Evolutionary conservation across 2,797 vertebrate genomes (phyloP).

Genomic region (Phataginus tetradactyla): DNA sequence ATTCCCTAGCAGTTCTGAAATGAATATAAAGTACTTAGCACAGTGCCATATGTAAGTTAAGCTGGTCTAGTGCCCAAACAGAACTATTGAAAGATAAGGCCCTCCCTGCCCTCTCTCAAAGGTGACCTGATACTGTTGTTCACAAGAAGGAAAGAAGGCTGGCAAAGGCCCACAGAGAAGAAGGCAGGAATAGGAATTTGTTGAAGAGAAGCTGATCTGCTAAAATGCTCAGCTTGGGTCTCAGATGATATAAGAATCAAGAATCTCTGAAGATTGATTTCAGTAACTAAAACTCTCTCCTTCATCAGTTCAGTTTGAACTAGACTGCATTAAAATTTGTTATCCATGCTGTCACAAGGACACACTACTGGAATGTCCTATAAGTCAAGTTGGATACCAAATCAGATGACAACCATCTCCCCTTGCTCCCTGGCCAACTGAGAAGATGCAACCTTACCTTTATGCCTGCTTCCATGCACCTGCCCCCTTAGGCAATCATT

Average conservation of each 20-base stretch:
- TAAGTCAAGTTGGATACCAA: background rate
- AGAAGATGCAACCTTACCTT: background rate
- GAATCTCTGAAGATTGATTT: background rate
- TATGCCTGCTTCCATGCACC: background rate
- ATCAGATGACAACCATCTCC: background rate
- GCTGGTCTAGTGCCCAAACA: background rate
- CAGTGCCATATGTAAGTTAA: background rate
- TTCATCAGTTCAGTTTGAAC: background rate
- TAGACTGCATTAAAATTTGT: background rate
- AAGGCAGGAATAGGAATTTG: background rate
- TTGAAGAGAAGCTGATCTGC: background rate
- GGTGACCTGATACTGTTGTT: background rate
- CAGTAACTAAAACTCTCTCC: background rate
- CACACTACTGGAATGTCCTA: background rate
- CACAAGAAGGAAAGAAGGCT: background rate
- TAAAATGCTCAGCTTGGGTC: background rate
- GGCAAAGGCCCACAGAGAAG: background rate
- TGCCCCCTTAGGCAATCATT: background rate
- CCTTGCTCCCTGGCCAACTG: background rate
- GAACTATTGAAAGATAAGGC: background rate
- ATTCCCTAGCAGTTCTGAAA: constrained; percentile 27
- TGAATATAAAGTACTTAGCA: background rate
- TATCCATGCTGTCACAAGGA: background rate
- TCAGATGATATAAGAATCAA: background rate
- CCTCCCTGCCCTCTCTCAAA: background rate